Base-by-base conservation (phyloP, 2,888 invertebrate species). In the Seladonia tumulorum region DNA sequence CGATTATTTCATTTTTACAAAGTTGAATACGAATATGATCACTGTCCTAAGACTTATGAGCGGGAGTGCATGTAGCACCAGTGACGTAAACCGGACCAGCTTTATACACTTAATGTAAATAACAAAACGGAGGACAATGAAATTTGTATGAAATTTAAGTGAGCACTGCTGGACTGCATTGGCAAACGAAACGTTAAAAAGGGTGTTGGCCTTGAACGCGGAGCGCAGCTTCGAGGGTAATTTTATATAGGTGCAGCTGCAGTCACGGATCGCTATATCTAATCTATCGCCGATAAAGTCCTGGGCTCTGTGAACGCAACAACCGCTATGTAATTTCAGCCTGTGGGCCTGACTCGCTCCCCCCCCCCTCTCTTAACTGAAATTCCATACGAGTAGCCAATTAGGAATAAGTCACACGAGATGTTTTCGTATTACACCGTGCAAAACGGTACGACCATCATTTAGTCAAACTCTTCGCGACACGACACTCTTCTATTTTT, bases 291-390 rank as follows among this genome's bases (percentile, higher is more conserved):
- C 89, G 90, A 91, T 90, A 86, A 91, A 80, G 79, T 39, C 81
- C 82, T 1, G 80, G 83, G 77, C 83, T 73, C 71, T 80, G 83
- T 81, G 83, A 80, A 81, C 80, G 74, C 83, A 87, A 88, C 87
- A 88, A 85, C 80, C 71, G 88, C 91, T 92, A 91, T 92, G 92
- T 90, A 92, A 92, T 92, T 92, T 90, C 92, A 92, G 76, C 87
- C 88, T 45, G 70, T 75, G 83, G 75, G 83, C 76, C 42, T n/a
- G 87, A 82, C 83, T 88, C 77, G 18, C 10, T 35, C 66, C 3
- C 66, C 3, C 63, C 7, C 25, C 2, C 25, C 16, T 16, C 74
- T 60, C 87, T 79, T 79, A 81, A 82, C 90, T 91, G 92, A 91
- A 92, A 92, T 92, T 90, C 87, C 89, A 92, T 89, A 88, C 90